These are phyloP conservation scores for Napeogenes inachia DNA, from an alignment of 2,888 invertebrate genomes.

Conservation along the genomic window DNA sequence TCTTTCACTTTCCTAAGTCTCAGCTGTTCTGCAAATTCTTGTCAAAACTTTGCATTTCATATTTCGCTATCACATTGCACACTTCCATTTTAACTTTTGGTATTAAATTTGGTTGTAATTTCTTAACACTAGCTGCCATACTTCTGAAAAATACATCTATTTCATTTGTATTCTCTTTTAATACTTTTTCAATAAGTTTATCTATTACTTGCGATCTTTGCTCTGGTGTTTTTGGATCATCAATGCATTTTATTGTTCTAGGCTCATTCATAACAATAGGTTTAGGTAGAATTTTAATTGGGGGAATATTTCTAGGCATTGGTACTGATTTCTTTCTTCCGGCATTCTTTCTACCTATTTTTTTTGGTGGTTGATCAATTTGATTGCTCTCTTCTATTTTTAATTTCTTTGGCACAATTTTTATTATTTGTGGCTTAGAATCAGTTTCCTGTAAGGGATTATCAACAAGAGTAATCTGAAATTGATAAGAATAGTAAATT, in stretches of 20 bases:
- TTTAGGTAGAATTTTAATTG: slow-evolving; percentile 69
- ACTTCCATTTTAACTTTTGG: slow-evolving; percentile 75
- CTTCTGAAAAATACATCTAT: slow-evolving; percentile 71
- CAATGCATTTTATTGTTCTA: slow-evolving; percentile 58
- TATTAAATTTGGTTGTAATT: slow-evolving; percentile 68
- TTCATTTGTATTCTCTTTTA: slow-evolving; percentile 70
- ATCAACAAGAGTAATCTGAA: slow-evolving; percentile 67
- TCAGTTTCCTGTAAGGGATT: slow-evolving; percentile 46
- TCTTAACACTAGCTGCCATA: slow-evolving; percentile 73
- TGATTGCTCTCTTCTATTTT: slow-evolving; percentile 43
- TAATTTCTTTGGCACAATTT: slow-evolving; percentile 42
- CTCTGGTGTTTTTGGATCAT: slow-evolving; percentile 54
- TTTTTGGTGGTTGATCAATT: slow-evolving; percentile 48
- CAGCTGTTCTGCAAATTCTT: slow-evolving; percentile 40
- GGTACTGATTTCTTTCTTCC: slow-evolving; percentile 59
- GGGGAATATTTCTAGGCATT: slow-evolving; percentile 52
- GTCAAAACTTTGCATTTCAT: slow-evolving; percentile 72
- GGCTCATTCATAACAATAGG: slow-evolving; percentile 59
- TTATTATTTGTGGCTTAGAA: slow-evolving; percentile 39
- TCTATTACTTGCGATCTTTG: slow-evolving; percentile 61
- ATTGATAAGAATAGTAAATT: slow-evolving; percentile 25
- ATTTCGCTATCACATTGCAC: slow-evolving; percentile 71
- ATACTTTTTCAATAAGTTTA: slow-evolving; percentile 64
- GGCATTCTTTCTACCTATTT: slow-evolving; percentile 49
- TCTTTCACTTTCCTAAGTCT: not conserved